Evolutionary conservation across 2,797 vertebrate genomes (phyloP), one percentile per base, ranked within the genome.

Genomic region (Loriculus beryllinus): DNA sequence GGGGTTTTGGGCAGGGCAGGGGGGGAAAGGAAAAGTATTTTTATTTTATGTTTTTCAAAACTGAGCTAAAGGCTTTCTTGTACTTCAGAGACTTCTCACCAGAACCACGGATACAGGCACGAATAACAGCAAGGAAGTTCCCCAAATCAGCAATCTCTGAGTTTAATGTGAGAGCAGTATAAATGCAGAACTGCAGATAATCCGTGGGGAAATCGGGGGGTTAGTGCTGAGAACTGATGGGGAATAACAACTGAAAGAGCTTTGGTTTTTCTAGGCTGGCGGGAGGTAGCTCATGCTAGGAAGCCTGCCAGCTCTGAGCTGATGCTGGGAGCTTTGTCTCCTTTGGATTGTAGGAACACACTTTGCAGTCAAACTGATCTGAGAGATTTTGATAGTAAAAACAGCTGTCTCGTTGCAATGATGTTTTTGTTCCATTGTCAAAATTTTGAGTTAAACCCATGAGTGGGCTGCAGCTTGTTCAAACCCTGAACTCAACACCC

Each of bases 361-460:
- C 93, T 96, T 94, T 82, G 94, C 86, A 87, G 92, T 92, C 48
- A 43, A 82, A 81, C 85, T 80, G 83, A 94, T 94, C 88, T 94
- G 97, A 95, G 87, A 87, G 87, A 91, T 87, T 95, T 74, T 92
- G 91, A 89, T 96, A 92, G 94, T 90, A 91, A 93, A 95, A 96
- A 35, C 96, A 96, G 88, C 96, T 96, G 93, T 89, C 92, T 90
- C 52, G 2, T 86, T 88, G 93, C 94, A 93, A 63, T 92, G 82
- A 95, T 91, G 78, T 95, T 97, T 95, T 93, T 95, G 94, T 91
- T 96, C 86, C 89, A 93, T 82, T 94, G 90, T 95, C 88, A 94
- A 94, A 91, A 84, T 78, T 90, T 96, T 91, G 94, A 92, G 93
- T 78, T 86, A 95, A 96, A 92, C 92, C 78, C 93, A 88, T 94